Evolutionary conservation across 1,140 invertebrate genomes (phyloP), one percentile per base, ranked within the genome.

Genomic region (Drosophila orena): DNA sequence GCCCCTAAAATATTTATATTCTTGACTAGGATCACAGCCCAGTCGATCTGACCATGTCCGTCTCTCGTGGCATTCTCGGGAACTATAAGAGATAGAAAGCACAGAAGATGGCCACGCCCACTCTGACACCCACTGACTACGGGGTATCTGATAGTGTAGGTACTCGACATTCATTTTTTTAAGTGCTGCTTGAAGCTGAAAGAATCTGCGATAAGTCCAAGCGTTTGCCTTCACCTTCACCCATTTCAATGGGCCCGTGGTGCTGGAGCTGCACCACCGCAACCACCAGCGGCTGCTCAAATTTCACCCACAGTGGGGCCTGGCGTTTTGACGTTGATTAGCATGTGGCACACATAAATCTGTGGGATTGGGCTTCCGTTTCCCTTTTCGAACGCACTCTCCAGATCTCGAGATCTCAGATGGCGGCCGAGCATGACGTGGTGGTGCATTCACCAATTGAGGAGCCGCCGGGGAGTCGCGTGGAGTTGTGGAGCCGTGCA

Each of bases 281-380:
- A 54, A 61, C 56, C 68, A 44, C 50, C 30, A 42, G 40, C 52
- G 44, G 59, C 49, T 62, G 59, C 60, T 86, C 69, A 58, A 70
- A 86, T 75, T 73, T 73, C 73, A 76, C 73, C 73, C 81, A 58
- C 71, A 22, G 60, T 47, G 47, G n/a, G 46, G 49, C 43, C 40
- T 77, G 40, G 58, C 71, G 57, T 47, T 76, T 77, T 81, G 79
- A 81, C 74, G 73, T 80, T 85, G 81, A 80, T 85, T 81, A 85
- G 79, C 83, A 86, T 83, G 79, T 88, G 83, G 83, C 83, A 86
- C 77, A 88, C 83, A 89, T 89, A 83, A 79, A 88, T 81, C 75
- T 81, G 22, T 47, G 46, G 17, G 42, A 44, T 44, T 1, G 53
- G 70, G 72, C 66, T 88, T 89, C 85, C 84, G 84, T 88, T 88